Evolutionary conservation across 2,797 vertebrate genomes (phyloP), one percentile per base, ranked within the genome.

Genomic region (Remorina albescens): DNA sequence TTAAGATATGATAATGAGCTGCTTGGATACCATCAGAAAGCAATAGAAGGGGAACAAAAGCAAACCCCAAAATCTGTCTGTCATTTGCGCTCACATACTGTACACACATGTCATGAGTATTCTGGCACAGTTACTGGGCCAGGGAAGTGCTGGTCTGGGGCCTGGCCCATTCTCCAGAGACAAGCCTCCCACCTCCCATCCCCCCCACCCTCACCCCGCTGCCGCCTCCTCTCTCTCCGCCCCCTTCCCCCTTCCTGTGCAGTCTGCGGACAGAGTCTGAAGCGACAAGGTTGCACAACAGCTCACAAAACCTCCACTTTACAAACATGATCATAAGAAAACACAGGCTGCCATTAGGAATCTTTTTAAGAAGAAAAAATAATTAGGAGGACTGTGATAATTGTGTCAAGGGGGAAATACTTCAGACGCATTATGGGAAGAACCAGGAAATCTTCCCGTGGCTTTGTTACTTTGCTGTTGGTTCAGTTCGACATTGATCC

Each of bases 11-110:
- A 73, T 74, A 81, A 88, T 71, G 82, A 86, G 85, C 82, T 80
- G 82, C 85, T 69, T 86, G 74, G 86, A 89, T 74, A 88, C 83
- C 64, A 70, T 80, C 70, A 67, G 80, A 91, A 88, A 82, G 88
- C 86, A 89, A 87, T 86, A 67, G 82, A 76, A 71, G 64, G 71
- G 80, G 85, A 90, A 89, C 88, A 84, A 92, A 92, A 91, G 91
- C 90, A 89, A 92, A 90, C 86, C 86, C 61, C 69, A 90, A 91
- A 92, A 93, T 94, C 94, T 95, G 93, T 94, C 91, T 89, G 91
- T 89, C 94, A 89, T 94, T 95, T 92, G 88, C 10, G 80, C 85
- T 87, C 87, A 56, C 90, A 95, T 91, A 92, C 93, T 94, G 88
- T 91, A 86, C 91, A 89, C 92, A 93, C 80, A 83, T 84, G 87